Evolutionary conservation across 2,113 vertebrate species (phyloP).

Genomic region (Nannospalax galili): DNA sequence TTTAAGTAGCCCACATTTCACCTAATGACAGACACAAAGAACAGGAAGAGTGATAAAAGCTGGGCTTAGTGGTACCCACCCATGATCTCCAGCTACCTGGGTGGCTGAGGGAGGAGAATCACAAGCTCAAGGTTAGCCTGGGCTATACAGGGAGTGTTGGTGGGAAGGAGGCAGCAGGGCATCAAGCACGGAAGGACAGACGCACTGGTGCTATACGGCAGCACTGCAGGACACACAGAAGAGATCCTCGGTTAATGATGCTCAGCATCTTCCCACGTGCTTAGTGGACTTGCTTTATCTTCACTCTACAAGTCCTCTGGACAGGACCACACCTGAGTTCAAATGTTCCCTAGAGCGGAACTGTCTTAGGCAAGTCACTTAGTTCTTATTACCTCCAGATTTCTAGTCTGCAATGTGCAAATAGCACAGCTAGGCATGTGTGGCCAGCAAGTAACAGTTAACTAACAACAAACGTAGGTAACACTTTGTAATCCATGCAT

Average conservation of each 20-base stretch:
- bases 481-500: neutral
- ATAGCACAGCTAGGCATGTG: neutral
- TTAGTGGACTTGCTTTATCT: neutral
- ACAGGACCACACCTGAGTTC: neutral
- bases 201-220: too few species aligned
- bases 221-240: neutral
- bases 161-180: neutral
- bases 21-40: neutral
- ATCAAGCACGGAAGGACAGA: neutral
- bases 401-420: neutral
- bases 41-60: neutral
- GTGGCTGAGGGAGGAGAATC: neutral
- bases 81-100: neutral
- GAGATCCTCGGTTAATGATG: neutral
- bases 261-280: neutral
- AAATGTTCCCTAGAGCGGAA: slow-evolving; percentile 23
- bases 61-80: neutral
- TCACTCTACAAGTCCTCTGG: neutral
- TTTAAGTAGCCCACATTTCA: neutral
- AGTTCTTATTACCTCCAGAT: slow-evolving; percentile 26
- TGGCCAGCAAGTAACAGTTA: neutral
- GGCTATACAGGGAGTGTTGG: neutral
- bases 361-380: slow-evolving; percentile 6
- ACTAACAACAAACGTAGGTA: neutral
- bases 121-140: too few species aligned